Evolutionary conservation across 1,140 invertebrate genomes (phyloP).

Genomic region (Leptinotarsa undecemlineata): DNA sequence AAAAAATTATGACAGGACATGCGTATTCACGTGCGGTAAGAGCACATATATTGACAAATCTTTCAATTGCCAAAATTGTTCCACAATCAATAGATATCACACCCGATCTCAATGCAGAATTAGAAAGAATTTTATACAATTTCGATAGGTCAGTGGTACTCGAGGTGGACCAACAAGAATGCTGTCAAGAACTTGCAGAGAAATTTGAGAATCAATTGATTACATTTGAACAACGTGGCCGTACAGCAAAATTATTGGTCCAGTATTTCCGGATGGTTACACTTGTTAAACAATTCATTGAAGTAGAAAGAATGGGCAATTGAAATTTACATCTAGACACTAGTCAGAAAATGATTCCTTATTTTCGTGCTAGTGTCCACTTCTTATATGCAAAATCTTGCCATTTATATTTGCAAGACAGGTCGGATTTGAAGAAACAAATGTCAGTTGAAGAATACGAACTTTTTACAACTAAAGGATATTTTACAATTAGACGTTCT

Average conservation of each 20-base stretch:
- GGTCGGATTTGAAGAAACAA: too few species aligned
- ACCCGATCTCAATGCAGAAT: conserved; percentile 4
- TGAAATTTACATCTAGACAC: not conserved
- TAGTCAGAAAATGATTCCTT: not conserved
- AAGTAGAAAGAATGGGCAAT: conserved; percentile 9
- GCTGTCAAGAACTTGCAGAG: conserved; percentile 30
- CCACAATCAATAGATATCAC: conserved; percentile 1
- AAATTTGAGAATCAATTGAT: conserved; percentile 45
- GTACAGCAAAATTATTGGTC: conserved; percentile 51
- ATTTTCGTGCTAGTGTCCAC: not conserved
- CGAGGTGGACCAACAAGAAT: conserved; percentile 26
- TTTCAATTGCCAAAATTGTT: conserved; percentile 31
- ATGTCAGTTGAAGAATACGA: too few species aligned
- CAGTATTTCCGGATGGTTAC: conserved; percentile 52
- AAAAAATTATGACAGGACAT: too few species aligned
- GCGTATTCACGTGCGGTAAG: too few species aligned
- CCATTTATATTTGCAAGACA: not conserved
- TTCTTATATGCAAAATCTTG: conserved; percentile 5
- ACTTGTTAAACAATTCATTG: conserved; percentile 46
- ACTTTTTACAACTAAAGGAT: too few species aligned
- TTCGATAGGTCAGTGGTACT: conserved; percentile 28
- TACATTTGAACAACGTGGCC: conserved; percentile 23
- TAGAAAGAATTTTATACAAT: conserved; percentile 1
- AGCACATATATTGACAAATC: not conserved
- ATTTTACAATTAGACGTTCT: too few species aligned